Evolutionary conservation across 2,113 vertebrate species (phyloP).

Genomic region (Alosa alosa): DNA sequence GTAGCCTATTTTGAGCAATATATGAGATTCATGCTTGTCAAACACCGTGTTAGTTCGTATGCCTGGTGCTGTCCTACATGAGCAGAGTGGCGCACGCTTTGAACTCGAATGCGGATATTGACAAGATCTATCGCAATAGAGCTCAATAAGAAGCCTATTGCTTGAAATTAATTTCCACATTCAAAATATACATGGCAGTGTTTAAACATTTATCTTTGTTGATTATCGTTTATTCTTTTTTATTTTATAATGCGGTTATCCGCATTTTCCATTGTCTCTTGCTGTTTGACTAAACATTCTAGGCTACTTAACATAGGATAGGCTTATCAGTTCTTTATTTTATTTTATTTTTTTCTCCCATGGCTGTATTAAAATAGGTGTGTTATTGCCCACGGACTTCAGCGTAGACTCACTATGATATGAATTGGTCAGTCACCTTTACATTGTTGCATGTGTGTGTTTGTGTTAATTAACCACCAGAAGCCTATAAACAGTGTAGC

Average conservation of each 20-base stretch:
- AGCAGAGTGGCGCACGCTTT: constrained; percentile 18
- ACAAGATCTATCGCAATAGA: constrained; percentile 5
- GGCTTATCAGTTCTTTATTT: not conserved
- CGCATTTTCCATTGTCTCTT: constrained; percentile 6
- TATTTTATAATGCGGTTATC: not conserved
- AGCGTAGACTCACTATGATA: not conserved
- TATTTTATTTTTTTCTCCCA: not conserved
- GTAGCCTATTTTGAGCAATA: not conserved
- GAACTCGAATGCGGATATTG: constrained; percentile 30
- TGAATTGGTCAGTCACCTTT: not conserved
- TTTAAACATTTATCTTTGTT: not conserved
- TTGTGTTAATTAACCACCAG: not conserved
- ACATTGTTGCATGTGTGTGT: not conserved
- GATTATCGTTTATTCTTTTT: not conserved
- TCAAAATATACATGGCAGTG: not conserved
- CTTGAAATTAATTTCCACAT: not conserved
- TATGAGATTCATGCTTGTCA: not conserved
- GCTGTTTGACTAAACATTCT: not conserved
- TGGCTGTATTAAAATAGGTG: not conserved
- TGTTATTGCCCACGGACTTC: not conserved
- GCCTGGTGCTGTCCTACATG: not conserved
- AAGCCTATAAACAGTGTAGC: too few relatives aligned
- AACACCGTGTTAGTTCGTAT: not conserved
- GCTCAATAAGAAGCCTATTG: not conserved
- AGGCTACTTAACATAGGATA: not conserved